Evolutionary conservation across 1,140 invertebrate species (phyloP).

Genomic region (Papilio xuthus): DNA sequence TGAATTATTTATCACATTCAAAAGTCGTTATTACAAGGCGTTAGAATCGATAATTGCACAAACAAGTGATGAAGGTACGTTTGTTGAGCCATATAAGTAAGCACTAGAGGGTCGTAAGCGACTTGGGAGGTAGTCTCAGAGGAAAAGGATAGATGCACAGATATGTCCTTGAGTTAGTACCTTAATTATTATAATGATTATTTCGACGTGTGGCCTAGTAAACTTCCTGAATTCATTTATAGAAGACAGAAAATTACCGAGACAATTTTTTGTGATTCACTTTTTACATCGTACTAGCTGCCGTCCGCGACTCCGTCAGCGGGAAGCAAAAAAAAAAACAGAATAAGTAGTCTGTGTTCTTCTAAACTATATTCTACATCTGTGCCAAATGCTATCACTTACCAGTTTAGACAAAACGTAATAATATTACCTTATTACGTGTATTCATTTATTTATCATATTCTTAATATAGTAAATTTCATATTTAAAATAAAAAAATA

Average conservation of each 20-base stretch:
- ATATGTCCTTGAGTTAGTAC: not conserved
- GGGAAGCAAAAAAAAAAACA: too few species aligned
- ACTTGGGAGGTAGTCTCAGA: conserved; percentile 68
- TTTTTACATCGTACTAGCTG: too few species aligned
- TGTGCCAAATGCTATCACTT: too few species aligned
- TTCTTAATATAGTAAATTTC: too few species aligned
- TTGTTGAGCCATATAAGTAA: conserved; percentile 64
- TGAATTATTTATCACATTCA: conserved; percentile 41
- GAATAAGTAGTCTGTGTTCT: too few species aligned
- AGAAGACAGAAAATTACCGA: not conserved
- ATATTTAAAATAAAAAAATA: too few species aligned
- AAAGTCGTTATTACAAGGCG: conserved; percentile 39
- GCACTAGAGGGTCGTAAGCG: conserved; percentile 55
- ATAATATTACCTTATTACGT: too few species aligned
- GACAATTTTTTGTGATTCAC: too few species aligned
- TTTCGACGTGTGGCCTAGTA: conserved; percentile 4
- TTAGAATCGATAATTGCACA: conserved; percentile 47
- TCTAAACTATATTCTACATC: too few species aligned
- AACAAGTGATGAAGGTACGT: conserved; percentile 40
- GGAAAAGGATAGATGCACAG: conserved; percentile 52
- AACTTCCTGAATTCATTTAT: not conserved
- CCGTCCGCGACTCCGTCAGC: too few species aligned
- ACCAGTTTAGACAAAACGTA: too few species aligned
- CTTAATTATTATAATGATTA: conserved; percentile 17
- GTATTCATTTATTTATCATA: too few species aligned